Base-by-base conservation (phyloP, 2,888 invertebrate species). In the Syrista parreyssii region DNA sequence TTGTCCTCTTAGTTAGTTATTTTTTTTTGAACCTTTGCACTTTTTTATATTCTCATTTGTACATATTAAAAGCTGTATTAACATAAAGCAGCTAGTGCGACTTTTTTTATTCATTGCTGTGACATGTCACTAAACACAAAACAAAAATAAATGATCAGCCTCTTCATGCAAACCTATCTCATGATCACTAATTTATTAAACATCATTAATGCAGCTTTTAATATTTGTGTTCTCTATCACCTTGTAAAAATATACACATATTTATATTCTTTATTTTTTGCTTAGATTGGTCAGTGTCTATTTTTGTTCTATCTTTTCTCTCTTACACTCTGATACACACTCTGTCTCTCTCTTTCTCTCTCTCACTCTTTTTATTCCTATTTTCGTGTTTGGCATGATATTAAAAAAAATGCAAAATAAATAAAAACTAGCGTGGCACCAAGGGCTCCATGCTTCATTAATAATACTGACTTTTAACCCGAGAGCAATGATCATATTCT, bases 281-380 rank as follows among this genome's bases (percentile, higher is more conserved):
- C 74, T 77, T 82, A 78, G 55, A 77, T 83, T 81, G 77, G 79
- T 77, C 87, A 88, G 88, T 87, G 88, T 88, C 88, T 85, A 87
- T 85, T 87, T 88, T 85, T 86, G 82, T 80, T 55, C 55, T 55
- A 55, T 55, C 55, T 55, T 55, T 55, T 55, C 55, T 55, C 23
- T 55, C 55, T 55, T 55, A 55, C 55, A 55, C 55, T 55, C 55
- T 55, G 55, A 55, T 55, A 55, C 55, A 55, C 55, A 55, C 55
- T 55, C 35, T 35, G 32, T 73, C 35, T 32, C n/a, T 55, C 55
- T 55, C 9, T 23, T 23, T 23, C 3, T 12, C 9, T 55, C 23
- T 23, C 23, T 15, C 4, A 15, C 23, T 55, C 15, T 15, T 9
- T 55, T 23, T 55, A 55, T 9, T 55, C 55, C 55, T 55, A 23